Base-by-base conservation (phyloP, 2,797 vertebrate genomes). In the Remorina albescens region DNA sequence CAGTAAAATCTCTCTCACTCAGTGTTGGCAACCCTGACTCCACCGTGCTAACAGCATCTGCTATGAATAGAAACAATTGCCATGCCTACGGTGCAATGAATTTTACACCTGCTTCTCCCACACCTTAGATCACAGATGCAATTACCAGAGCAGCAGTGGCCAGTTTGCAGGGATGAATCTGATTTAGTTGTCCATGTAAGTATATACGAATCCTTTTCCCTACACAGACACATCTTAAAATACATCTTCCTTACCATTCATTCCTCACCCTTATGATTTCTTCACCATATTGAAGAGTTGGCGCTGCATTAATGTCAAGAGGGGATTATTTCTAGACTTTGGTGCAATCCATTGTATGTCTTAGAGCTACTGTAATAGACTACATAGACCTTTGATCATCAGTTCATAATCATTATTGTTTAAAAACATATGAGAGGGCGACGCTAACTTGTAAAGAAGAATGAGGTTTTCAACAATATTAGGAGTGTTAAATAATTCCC, bases 11-110 rank as follows among this genome's bases (percentile, higher is more conserved):
- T 71, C 32, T 66, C 81, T 79, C 69, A 82, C 59, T 70, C 50
- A 19, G 62, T 60, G 54, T 65, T 87, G 73, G 61, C 56, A 81
- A 56, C 34, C 32, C 26, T 11, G 21, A 32, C 23, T 70, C 47
- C 16, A 34, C 36, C 62, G 56, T 13, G 10, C 61, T 76, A 80
- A 88, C 71, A 65, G 71, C 75, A 55, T 80, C 71, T 65, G 66
- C 79, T 80, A 81, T 83, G 63, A 87, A 88, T 84, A 83, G 76
- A 81, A 75, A 72, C 68, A 55, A 76, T 73, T 64, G 50, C 41
- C 41, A 74, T 70, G 49, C 50, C 60, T 56, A 59, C 59, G 55
- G 25, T 5, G 30, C 39, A 63, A n/a, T 30, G 30, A 41, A 67
- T 68, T 70, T 75, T 54, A 73, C 74, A 88, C 72, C 76, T 76